These are phyloP conservation scores for Embiotoca jacksoni DNA, from an alignment of 2,113 vertebrate species.

Conservation along the genomic window DNA sequence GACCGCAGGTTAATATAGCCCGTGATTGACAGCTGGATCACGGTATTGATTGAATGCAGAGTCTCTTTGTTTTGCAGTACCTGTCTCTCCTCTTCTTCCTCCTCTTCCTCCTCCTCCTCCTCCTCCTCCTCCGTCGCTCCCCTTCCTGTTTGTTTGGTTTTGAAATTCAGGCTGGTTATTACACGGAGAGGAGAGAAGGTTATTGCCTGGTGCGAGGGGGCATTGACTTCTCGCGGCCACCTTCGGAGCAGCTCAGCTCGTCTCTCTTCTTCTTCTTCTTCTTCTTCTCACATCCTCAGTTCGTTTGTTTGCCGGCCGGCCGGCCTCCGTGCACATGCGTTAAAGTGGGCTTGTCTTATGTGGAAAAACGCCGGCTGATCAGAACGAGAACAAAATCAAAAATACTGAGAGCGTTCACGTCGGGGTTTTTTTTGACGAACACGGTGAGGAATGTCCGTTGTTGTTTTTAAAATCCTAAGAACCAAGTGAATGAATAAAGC, in stretches of 20 bases:
- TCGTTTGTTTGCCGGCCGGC: neutral
- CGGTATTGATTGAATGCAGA: slow-evolving; percentile 71
- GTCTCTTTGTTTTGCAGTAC: slow-evolving; percentile 47
- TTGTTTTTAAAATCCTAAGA: slow-evolving; percentile 43
- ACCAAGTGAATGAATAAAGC: slow-evolving; percentile 22
- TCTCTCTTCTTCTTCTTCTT: slow-evolving; percentile 38
- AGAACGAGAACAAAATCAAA: neutral
- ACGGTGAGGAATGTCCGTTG: slow-evolving; percentile 22
- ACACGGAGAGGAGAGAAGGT: slow-evolving; percentile 69
- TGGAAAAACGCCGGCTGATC: neutral
- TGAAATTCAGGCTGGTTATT: slow-evolving; percentile 79
- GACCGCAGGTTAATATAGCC: slow-evolving; percentile 58
- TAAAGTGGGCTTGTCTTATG: slow-evolving; percentile 22
- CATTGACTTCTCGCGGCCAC: slow-evolving; percentile 65
- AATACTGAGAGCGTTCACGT: neutral
- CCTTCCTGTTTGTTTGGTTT: slow-evolving; percentile 70
- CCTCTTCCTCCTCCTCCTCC: neutral
- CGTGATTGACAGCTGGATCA: slow-evolving; percentile 79
- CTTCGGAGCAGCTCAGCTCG: slow-evolving; percentile 51
- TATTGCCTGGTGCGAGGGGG: slow-evolving; percentile 77
- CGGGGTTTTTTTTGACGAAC: slow-evolving; percentile 16
- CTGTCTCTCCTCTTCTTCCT: neutral
- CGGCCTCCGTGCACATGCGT: neutral
- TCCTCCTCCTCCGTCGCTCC: neutral
- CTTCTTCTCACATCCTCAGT: slow-evolving; percentile 11